Base-by-base conservation (phyloP, 30 jellyfish, hydroid and myxozoan species). In the Chrysaora quinquecirrha region DNA sequence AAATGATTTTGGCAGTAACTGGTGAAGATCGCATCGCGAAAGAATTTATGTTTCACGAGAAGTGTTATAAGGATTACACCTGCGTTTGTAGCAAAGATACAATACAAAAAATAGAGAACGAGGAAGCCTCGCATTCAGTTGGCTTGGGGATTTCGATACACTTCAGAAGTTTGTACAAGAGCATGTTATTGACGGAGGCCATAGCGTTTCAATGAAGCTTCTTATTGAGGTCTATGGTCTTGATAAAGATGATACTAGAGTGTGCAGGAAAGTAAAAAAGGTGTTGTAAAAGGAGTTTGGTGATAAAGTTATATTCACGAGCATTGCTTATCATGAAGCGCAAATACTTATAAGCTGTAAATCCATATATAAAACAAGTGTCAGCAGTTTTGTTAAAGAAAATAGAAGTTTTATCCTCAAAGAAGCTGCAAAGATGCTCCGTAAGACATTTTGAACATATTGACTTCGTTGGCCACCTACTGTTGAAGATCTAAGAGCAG, bases 321-420 rank as follows among this genome's bases (percentile, higher is more conserved):
- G 73, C 73, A 12, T 31, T 61, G n/a, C 73, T 10, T 61, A 61
- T 31, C 73, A 61, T 61, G 73, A 61, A 9, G 73, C 73, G 14
- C 27, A 61, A 31, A 22, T 61, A 23, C 11, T 61, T 23, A 12
- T 61, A 14, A 61, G 73, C 73, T 9, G 27, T 61, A 9, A 12
- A 12, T 10, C 73, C 7, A 10, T 61, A 10, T 61, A 23, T 61
- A 12, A 22, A 9, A 61, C 73, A 9, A 61, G 32, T 9, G 32
- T 61, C 24, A 31, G 27, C 27, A 61, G 27, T 61, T 61, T 61
- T 31, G 24, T 61, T 10, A 61, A 22, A 22, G 73, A 22, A 9
- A 61, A 22, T 61, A 61, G 27, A 9, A 22, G 24, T 9, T 61
- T 61, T 61, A 9, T 61, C 11, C 27, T 61, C 14, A 61, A 61